Evolutionary conservation across 1,140 invertebrate genomes (phyloP).

Genomic region (Drosophila littoralis): DNA sequence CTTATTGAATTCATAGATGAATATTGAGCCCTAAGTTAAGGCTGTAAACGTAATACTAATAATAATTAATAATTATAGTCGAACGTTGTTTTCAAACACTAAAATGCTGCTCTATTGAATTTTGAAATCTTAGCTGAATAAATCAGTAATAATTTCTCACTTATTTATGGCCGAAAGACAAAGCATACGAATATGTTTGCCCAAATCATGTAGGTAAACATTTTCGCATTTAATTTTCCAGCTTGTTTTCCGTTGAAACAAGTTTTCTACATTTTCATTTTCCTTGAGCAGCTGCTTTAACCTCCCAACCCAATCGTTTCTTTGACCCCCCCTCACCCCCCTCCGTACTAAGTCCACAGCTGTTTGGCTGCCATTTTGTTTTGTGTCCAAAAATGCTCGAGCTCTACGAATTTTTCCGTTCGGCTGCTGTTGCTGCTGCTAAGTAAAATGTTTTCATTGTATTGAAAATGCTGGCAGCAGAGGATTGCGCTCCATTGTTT

Average conservation of each 20-base stretch:
- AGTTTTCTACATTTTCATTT: conserved; percentile 23
- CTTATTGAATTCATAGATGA: no score
- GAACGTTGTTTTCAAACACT: no score
- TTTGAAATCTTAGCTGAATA: no score
- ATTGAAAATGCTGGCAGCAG: conserved; percentile 64
- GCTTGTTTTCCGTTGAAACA: conserved; percentile 2
- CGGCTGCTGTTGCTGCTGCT: conserved; percentile 50
- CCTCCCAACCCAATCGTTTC: not conserved
- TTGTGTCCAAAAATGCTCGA: conserved; percentile 49
- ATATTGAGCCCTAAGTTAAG: no score
- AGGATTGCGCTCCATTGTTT: conserved; percentile 47
- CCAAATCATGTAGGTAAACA: not conserved
- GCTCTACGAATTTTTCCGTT: conserved; percentile 45
- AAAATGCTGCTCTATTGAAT: no score
- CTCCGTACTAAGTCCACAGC: not conserved
- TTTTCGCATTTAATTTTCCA: not conserved
- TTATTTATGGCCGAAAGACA: no score
- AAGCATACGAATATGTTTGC: no score
- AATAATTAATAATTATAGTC: no score
- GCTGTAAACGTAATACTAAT: no score
- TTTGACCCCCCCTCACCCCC: not conserved
- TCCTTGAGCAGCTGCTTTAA: conserved; percentile 10
- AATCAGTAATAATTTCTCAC: no score
- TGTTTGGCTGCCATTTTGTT: conserved; percentile 29
- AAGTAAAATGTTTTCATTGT: conserved; percentile 78